Conservation (phyloP, 2,797 vertebrate species). For the Macropus fuliginosus region DNA sequence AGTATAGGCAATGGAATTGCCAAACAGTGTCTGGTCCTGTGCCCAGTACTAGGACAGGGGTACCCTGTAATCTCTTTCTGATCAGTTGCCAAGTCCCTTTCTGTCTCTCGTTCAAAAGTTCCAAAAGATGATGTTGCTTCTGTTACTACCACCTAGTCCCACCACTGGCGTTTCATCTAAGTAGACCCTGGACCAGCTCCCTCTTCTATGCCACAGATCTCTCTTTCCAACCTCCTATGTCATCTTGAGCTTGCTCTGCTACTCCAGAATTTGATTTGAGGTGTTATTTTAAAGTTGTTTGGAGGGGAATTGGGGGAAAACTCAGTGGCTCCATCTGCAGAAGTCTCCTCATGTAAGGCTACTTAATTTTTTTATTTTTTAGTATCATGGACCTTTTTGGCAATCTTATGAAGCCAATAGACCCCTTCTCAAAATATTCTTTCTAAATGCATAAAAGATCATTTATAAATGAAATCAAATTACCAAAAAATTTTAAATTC, state of each 20-base stretch:
- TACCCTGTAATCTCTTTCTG: not conserved
- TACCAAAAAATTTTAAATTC: constrained; percentile 36
- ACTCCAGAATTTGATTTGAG: not conserved
- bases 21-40: not conserved
- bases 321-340: not conserved
- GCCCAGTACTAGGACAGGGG: not conserved
- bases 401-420: not conserved
- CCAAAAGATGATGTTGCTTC: not conserved
- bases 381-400: not conserved
- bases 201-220: not conserved
- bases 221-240: not conserved
- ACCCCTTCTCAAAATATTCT: not conserved
- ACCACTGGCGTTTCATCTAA: not conserved
- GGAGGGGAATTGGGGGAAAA: not conserved
- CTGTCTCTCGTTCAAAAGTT: not conserved
- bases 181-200: not conserved
- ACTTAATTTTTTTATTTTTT: not conserved
- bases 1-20: not conserved
- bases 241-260: not conserved
- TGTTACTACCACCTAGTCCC: not conserved
- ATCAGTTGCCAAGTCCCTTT: not conserved
- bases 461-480: constrained; percentile 35
- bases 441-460: constrained; percentile 1
- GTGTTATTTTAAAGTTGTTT: not conserved
- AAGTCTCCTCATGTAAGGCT: not conserved